Evolutionary conservation across 2,797 vertebrate species (phyloP).

Genomic region (Sardinella longiceps): DNA sequence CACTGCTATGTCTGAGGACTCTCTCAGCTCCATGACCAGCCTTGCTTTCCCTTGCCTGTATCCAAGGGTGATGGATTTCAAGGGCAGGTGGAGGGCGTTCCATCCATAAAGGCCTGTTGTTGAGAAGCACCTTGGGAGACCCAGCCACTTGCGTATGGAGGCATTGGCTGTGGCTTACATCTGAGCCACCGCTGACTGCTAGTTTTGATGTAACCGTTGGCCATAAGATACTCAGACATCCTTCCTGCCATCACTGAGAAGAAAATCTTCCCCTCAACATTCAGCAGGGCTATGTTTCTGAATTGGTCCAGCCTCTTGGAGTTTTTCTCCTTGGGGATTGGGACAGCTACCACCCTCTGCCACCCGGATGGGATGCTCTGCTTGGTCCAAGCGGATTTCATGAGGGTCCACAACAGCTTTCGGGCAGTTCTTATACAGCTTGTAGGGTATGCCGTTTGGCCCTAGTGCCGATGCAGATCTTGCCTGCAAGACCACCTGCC

Average conservation of each 20-base stretch:
- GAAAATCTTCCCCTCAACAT: background rate
- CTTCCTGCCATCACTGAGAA: background rate
- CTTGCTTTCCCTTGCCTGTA: background rate
- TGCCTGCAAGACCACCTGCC: background rate
- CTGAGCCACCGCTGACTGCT: too few relatives aligned
- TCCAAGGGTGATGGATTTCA: background rate
- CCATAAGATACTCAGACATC: background rate
- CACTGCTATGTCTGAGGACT: too few relatives aligned
- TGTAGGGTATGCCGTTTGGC: background rate
- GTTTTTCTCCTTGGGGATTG: background rate
- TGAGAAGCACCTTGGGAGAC: background rate
- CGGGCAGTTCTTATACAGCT: constrained; percentile 33
- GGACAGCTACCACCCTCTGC: constrained; percentile 31
- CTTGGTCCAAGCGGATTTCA: constrained; percentile 31
- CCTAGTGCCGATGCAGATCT: background rate
- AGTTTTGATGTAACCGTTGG: background rate
- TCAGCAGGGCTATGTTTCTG: background rate
- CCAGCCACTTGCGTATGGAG: background rate
- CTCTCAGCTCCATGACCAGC: too few relatives aligned
- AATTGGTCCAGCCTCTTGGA: constrained; percentile 31
- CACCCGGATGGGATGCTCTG: constrained; percentile 35
- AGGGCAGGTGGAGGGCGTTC: background rate
- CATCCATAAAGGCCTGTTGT: background rate
- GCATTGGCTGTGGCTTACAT: too few relatives aligned
- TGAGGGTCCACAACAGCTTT: constrained; percentile 32